Percentiles rank a stretch among this genome's conserved stretches.
Evolutionary conservation across 2,113 vertebrate species (phyloP).

Genomic region (Sinocyclocheilus maitianheensis): DNA sequence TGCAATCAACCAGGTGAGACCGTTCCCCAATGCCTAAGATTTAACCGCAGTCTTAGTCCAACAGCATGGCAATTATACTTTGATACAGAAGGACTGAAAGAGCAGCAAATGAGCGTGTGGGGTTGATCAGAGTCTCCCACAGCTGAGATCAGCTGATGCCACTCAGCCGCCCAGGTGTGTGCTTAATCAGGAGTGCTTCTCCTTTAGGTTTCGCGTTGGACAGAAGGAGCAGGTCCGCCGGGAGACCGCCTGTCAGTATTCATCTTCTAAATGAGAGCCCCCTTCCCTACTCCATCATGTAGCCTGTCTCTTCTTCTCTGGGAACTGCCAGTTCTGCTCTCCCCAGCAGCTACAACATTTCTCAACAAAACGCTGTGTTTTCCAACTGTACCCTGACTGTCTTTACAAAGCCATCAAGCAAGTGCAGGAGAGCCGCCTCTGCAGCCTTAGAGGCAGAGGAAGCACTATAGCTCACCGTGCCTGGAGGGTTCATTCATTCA

Average conservation of each 20-base stretch:
- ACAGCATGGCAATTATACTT: constrained; percentile 38
- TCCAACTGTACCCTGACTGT: constrained; percentile 47
- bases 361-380: constrained; percentile 34
- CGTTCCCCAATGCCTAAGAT: not conserved
- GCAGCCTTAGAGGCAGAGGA: constrained; percentile 28
- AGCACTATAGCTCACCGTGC: constrained; percentile 6
- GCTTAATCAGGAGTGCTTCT: constrained; percentile 60
- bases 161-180: constrained; percentile 57
- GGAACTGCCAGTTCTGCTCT: constrained; percentile 55
- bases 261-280: constrained; percentile 66
- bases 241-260: constrained; percentile 62
- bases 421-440: constrained; percentile 4
- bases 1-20: not conserved
- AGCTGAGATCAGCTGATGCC: constrained; percentile 44
- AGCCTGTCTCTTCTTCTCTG: constrained; percentile 51
- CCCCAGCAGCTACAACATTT: constrained; percentile 50
- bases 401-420: constrained; percentile 49
- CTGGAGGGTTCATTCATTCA: constrained; percentile 5
- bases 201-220: constrained; percentile 59
- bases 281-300: constrained; percentile 61
- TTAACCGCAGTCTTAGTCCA: constrained; percentile 19
- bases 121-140: constrained; percentile 41
- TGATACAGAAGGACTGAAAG: constrained; percentile 20
- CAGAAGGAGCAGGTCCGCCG: constrained; percentile 59
- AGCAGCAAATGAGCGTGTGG: constrained; percentile 15